These are phyloP conservation scores for Prostheceraeus crozeri DNA, from an alignment of 2,888 invertebrate genomes.

Conservation along the genomic window DNA sequence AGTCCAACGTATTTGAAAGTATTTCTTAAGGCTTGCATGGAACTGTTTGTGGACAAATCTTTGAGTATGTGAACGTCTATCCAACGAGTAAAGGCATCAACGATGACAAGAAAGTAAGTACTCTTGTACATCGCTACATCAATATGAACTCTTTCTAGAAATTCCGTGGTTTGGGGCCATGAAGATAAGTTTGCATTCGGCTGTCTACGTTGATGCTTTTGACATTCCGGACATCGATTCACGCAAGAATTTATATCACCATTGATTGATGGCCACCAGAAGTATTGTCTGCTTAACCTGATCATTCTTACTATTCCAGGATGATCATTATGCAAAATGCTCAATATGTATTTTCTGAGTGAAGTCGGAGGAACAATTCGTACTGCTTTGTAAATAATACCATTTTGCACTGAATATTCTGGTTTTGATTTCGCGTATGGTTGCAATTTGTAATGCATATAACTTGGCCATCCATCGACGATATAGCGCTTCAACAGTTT, in stretches of 20 bases:
- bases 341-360: constrained; percentile 5
- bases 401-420: constrained; percentile 21
- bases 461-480: constrained; percentile 13
- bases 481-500: constrained; percentile 11
- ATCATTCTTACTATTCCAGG: constrained; percentile 33
- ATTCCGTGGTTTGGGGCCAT: constrained; percentile 19
- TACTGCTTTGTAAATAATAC: constrained; percentile 17
- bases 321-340: constrained; percentile 28
- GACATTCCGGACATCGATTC: too few relatives aligned
- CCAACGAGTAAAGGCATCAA: constrained; percentile 27
- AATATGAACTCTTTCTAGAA: constrained; percentile 27
- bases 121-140: too few relatives aligned
- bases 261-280: constrained; percentile 31
- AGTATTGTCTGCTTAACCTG: constrained; percentile 27
- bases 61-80: constrained; percentile 27
- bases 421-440: constrained; percentile 3
- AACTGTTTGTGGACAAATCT: constrained; percentile 9
- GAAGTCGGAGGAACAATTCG: constrained; percentile 2
- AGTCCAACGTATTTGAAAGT: constrained; percentile 15
- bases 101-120: too few relatives aligned
- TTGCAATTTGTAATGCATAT: constrained; percentile 22
- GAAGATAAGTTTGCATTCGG: constrained; percentile 20
- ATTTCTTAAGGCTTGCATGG: not conserved
- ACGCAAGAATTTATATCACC: too few relatives aligned
- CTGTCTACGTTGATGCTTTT: constrained; percentile 22